Evolutionary conservation across 2,113 vertebrate species (phyloP).

Genomic region (Amphiprion ocellaris): DNA sequence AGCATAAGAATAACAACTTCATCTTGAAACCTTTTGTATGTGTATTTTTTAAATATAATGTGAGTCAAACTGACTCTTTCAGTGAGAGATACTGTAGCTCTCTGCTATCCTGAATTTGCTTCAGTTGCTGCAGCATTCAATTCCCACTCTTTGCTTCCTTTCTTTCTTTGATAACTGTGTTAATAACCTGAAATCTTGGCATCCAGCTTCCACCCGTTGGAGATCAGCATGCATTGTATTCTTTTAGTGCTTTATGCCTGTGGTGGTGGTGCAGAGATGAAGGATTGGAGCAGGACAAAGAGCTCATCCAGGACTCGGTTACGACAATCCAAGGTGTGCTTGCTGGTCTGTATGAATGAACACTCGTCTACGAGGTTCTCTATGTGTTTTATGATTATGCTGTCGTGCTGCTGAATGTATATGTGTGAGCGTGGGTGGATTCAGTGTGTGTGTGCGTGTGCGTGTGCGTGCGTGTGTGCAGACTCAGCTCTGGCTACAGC

Average conservation of each 20-base stretch:
- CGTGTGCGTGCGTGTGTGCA: constrained; percentile 31
- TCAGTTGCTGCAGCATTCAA: background rate
- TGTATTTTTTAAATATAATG: too few relatives aligned
- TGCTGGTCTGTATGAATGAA: background rate
- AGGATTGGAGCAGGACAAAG: constrained; percentile 45
- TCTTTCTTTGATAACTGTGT: background rate
- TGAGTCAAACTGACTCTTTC: too few relatives aligned
- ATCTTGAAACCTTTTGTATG: too few relatives aligned
- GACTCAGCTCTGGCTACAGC: constrained; percentile 56
- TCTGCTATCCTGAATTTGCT: background rate
- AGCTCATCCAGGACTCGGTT: constrained; percentile 12
- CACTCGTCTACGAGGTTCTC: background rate
- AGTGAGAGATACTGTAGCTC: too few relatives aligned
- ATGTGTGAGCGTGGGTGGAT: background rate
- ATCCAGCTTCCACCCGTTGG: background rate
- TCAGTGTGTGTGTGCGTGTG: background rate
- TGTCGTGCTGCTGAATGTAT: constrained; percentile 16
- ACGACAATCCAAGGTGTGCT: constrained; percentile 17
- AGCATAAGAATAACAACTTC: too few relatives aligned
- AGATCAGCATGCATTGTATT: background rate
- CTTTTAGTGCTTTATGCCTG: background rate
- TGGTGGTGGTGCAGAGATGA: constrained; percentile 41
- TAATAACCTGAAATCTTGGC: background rate
- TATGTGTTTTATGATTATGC: constrained; percentile 7
- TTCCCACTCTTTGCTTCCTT: background rate